Percentiles rank a stretch among this genome's conserved stretches.
Evolutionary conservation across 92 coral and sea anemone genomes (phyloP).

Genomic region (Phenganax subtilis): DNA sequence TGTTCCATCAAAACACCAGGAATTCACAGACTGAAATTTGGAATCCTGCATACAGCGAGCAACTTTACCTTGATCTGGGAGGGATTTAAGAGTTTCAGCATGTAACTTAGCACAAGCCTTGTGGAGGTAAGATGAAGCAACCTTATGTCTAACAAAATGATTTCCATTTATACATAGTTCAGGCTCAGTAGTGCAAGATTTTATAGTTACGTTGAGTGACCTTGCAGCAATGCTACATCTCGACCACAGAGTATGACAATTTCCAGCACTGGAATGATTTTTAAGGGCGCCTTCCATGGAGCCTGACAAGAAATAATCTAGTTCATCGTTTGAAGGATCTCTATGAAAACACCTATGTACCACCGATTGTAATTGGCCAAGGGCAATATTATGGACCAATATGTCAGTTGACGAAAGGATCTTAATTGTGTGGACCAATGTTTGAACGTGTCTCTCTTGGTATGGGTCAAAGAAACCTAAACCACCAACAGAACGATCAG

Average conservation of each 20-base stretch:
- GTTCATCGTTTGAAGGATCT: too few relatives aligned
- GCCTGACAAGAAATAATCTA: background rate
- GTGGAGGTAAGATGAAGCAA: background rate
- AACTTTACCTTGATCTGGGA: conserved; percentile 27
- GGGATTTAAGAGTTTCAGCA: conserved; percentile 1
- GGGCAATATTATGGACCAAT: too few relatives aligned
- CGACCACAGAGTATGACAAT: background rate
- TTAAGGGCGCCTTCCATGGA: too few relatives aligned
- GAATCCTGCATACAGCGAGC: background rate
- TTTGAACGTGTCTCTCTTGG: too few relatives aligned
- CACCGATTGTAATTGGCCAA: too few relatives aligned
- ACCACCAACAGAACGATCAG: too few relatives aligned
- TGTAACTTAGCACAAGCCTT: background rate
- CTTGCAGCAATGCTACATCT: background rate
- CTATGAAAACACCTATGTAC: too few relatives aligned
- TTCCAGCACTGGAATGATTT: too few relatives aligned
- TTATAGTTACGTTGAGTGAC: background rate
- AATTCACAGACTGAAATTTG: background rate
- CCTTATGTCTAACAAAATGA: background rate
- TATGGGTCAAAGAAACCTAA: too few relatives aligned
- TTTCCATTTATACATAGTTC: background rate
- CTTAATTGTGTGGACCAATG: too few relatives aligned
- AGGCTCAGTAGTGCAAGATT: background rate
- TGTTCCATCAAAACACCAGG: background rate
- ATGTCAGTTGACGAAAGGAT: too few relatives aligned